A percentile compares a stretch with the other conserved stretches of the same genome.
Conservation (phyloP, 2,888 invertebrate species). For the Drosophila yooni region DNA sequence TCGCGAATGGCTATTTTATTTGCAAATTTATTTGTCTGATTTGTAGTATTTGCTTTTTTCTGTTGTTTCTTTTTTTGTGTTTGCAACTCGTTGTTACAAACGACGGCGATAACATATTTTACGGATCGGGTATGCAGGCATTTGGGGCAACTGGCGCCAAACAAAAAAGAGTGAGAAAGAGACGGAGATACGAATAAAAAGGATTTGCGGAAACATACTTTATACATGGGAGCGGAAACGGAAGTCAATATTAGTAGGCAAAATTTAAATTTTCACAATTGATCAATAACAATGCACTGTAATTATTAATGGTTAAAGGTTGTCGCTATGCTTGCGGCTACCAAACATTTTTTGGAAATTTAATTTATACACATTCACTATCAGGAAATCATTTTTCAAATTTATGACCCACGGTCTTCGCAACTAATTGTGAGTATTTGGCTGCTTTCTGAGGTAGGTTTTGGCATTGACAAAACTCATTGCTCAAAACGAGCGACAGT, state of each 20-base stretch:
- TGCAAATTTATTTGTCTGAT: slow-evolving; percentile 79
- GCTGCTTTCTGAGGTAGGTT: background rate
- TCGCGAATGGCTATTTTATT: slow-evolving; percentile 77
- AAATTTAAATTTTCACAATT: slow-evolving; percentile 56
- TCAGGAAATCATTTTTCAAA: slow-evolving; percentile 70
- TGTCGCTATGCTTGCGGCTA: slow-evolving; percentile 42
- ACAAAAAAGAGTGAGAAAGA: slow-evolving; percentile 15
- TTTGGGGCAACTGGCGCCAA: slow-evolving; percentile 39
- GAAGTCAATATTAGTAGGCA: slow-evolving; percentile 79
- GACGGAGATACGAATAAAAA: slow-evolving; percentile 22
- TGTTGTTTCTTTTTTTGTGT: slow-evolving; percentile 43
- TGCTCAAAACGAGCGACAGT: background rate
- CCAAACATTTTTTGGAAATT: slow-evolving; percentile 38
- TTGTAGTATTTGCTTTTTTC: slow-evolving; percentile 44
- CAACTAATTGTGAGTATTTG: background rate
- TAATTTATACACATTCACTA: slow-evolving; percentile 47
- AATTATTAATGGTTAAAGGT: slow-evolving; percentile 70
- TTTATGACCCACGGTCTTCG: slow-evolving; percentile 44
- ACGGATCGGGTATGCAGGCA: slow-evolving; percentile 24
- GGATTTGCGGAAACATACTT: slow-evolving; percentile 64
- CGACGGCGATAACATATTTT: slow-evolving; percentile 68
- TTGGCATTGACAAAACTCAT: background rate
- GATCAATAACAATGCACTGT: slow-evolving; percentile 40
- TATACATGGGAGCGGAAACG: slow-evolving; percentile 71
- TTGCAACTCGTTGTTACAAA: slow-evolving; percentile 13